phyloP scores from a whole-genome alignment of 2,797 vertebrate species.

The Sebastes nivosus region DNA sequence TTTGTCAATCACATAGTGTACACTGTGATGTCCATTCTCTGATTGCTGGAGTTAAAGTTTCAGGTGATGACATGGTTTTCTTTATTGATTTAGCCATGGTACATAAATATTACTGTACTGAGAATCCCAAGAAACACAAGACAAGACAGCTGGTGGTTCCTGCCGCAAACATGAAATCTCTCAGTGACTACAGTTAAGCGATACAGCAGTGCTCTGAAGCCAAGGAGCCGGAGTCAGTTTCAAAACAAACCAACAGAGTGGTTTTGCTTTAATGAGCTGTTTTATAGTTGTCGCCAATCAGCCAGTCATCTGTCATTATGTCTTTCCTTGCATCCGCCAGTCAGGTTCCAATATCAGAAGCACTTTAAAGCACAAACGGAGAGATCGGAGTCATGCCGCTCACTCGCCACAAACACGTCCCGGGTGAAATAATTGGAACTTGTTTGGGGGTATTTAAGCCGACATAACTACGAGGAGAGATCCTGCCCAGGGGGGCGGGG shows the following conservation, averaged over 20 bases:
- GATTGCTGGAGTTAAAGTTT: neutral
- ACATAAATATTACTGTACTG: neutral
- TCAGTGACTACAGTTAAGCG: conserved; percentile 15
- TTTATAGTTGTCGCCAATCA: conserved; percentile 63
- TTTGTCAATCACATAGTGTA: neutral
- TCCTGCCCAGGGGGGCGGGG: conserved; percentile 65
- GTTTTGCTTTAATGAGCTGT: conserved; percentile 48
- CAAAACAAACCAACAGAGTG: conserved; percentile 45
- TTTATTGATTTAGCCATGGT: neutral
- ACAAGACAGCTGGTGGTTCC: conserved; percentile 32
- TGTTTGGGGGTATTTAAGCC: conserved; percentile 66
- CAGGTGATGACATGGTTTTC: neutral
- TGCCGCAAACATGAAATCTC: conserved; percentile 14
- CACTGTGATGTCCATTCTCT: neutral
- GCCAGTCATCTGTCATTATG: conserved; percentile 68
- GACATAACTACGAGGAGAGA: conserved; percentile 73
- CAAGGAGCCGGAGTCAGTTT: conserved; percentile 4
- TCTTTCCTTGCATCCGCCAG: conserved; percentile 66
- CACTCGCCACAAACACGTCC: conserved; percentile 47
- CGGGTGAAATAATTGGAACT: conserved; percentile 71
- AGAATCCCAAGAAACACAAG: conserved; percentile 2
- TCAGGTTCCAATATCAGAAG: conserved; percentile 70
- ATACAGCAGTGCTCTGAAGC: neutral
- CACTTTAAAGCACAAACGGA: conserved; percentile 48
- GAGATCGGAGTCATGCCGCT: conserved; percentile 51